Evolutionary conservation across 2,888 invertebrate genomes (phyloP), one percentile per base, ranked within the genome.

Genomic region (Drosophila pegasa): DNA sequence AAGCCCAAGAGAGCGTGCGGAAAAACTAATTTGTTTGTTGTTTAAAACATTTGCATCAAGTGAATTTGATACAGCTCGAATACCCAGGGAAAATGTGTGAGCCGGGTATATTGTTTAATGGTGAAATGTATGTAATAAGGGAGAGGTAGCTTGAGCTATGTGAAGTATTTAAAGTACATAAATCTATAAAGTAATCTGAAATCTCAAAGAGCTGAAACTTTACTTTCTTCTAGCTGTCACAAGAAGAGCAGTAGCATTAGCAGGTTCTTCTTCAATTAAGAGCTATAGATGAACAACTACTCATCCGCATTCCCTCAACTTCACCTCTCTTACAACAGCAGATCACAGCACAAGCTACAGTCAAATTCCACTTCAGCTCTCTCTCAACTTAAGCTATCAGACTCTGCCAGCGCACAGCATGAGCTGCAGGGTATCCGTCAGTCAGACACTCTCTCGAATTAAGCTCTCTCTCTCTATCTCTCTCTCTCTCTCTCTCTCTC

Each of bases 1-100:
- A 35, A 35, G 25, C 27, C 33, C 18, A 54, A 41, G 50, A 35
- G 35, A 33, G 29, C 4, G 16, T 35, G 50, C 16, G 35, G 12
- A n/a, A 18, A 33, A 38, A 29, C 52, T 33, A 64, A 51, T 50
- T 50, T 18, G 12, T 50, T 45, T 57, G 18, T 51, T 51, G 29
- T 41, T 57, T 45, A 12, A 29, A 20, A 22, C 33, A 59, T 48
- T 31, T 20, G 47, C 29, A 45, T 27, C 43, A 45, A 45, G 43
- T 27, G 43, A 45, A 27, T 45, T 45, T 45, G 43, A 27, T 45
- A 45, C 25, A 16, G 43, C 43, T 27, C 2, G 25, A n/a, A 16
- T 16, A 16, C 43, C 43, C 43, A 45, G 10, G 25, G 25, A 27
- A 6, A 16, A 1, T 16, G 43, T 1, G 5, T 1, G 2, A 25